phyloP scores from a whole-genome alignment of 53 echinoderm and acorn worm species.

The Echinometra lucunter region DNA sequence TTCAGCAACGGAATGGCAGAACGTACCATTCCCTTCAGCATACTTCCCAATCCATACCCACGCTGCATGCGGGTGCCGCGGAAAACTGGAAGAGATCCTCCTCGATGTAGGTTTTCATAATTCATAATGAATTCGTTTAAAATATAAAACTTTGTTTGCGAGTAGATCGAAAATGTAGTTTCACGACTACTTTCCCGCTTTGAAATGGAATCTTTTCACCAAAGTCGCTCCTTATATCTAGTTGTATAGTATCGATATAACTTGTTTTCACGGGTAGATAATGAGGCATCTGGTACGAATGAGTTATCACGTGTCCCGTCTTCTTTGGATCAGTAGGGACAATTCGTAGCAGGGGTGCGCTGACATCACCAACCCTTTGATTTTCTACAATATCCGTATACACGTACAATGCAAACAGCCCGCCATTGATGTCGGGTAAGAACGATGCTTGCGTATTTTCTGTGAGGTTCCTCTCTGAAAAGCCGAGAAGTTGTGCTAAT shows the following conservation, averaged over 20 bases:
- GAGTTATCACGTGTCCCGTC: constrained; percentile 51
- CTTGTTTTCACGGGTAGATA: constrained; percentile 77
- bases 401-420: constrained; percentile 57
- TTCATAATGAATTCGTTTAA: neutral
- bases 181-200: constrained; percentile 72
- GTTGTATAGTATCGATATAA: constrained; percentile 67
- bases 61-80: constrained; percentile 66
- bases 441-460: neutral
- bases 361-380: constrained; percentile 80
- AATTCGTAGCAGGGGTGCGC: constrained; percentile 75
- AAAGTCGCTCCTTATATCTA: constrained; percentile 79
- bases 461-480: neutral
- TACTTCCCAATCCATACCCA: constrained; percentile 76
- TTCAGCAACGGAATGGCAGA: constrained; percentile 77
- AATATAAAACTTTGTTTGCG: constrained; percentile 29
- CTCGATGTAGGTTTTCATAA: neutral
- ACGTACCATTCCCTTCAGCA: constrained; percentile 70
- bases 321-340: constrained; percentile 50
- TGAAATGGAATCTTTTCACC: constrained; percentile 76
- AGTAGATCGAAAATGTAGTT: constrained; percentile 80
- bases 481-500: neutral
- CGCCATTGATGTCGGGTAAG: constrained; percentile 3
- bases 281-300: constrained; percentile 66
- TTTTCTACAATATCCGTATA: constrained; percentile 71
- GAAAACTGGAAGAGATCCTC: constrained; percentile 63